Evolutionary conservation across 2,888 invertebrate species (phyloP), one percentile per base, ranked within the genome.

Genomic region (Drosophila fulvimacula): DNA sequence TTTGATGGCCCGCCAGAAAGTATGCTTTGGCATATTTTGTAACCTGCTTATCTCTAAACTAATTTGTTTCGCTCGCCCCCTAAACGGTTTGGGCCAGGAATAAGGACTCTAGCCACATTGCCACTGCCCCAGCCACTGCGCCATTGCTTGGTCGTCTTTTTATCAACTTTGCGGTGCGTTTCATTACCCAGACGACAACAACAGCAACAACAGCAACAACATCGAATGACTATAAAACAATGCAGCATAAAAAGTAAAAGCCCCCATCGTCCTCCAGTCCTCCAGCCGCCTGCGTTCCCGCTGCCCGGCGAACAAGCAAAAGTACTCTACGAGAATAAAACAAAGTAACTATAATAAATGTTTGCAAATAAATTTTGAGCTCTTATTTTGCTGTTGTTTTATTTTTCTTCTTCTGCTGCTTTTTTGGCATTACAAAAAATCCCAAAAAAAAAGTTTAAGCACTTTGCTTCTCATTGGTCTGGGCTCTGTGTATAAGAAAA

Each of bases 291-390:
- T 9, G 5, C 30, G 19, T 3, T 1, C 24, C 3, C 41, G 36
- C 27, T n/a, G 53, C 55, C 10, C 53, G n/a, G 51, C 57, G 36
- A 71, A 69, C 80, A 76, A 72, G 85, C 73, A 81, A 81, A 81
- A 83, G 83, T 87, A 83, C 83, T 83, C 76, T 68, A 69, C 67
- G 75, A 68, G 68, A 81, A 89, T 87, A 87, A 83, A 83, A 87
- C 87, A 83, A 83, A 83, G 83, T 83, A 85, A 85, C 89, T 86
- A 88, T 88, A 89, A 85, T 85, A 85, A 85, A 85, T 85, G 85
- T 88, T 86, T 71, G 88, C 85, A 85, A 85, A 85, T 85, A 85
- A 85, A 85, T 85, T 85, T 85, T 76, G 77, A 88, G 86, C 85
- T 87, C 80, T 74, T 73, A 82, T 75, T 66, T 79, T 75, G 57